Base-by-base conservation (phyloP, 2,888 invertebrate species). In the Andrena dorsata region DNA sequence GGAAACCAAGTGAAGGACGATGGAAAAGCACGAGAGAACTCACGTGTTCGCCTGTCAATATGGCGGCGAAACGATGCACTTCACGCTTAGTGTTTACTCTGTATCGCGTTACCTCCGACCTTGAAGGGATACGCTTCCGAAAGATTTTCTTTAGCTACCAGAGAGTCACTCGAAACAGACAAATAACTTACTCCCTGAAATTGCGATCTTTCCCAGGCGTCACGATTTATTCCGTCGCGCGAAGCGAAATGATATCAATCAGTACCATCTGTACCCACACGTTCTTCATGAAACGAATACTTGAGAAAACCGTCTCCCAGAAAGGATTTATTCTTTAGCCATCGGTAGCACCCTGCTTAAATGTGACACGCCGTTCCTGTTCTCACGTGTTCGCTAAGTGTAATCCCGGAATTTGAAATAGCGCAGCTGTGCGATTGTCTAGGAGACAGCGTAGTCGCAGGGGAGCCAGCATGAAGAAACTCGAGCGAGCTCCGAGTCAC, bases 31-130 rank as follows among this genome's bases (percentile, higher is more conserved):
- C 68, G 63, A 68, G 76, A 74, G 75, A 73, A 83, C 87, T 86
- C 87, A 87, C 87, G 88, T 86, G 90, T 74, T 84, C 81, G 83
- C 78, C 79, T 82, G 86, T 89, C 86, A 85, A 86, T 90, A 89
- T 88, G 84, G 72, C 83, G 83, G 58, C 76, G 75, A 75, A 76
- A 81, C 72, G 86, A 80, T 83, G 85, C 82, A 86, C 84, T 88
- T 69, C 83, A 83, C 77, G 82, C 75, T 77, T 80, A 71, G 61
- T 83, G 84, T 89, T 89, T 88, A 86, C 88, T 80, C 68, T 69
- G 73, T 83, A 75, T 85, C 82, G 80, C 64, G 77, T 85, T 84
- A 80, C 84, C 41, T 53, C 13, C 69, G 78, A 56, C 79, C 51
- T 73, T 78, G 61, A 73, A 70, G 63, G 60, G 53, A 66, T 60